Evolutionary conservation across 2,888 invertebrate species (phyloP).

Genomic region (Drosophila macrothrix): DNA sequence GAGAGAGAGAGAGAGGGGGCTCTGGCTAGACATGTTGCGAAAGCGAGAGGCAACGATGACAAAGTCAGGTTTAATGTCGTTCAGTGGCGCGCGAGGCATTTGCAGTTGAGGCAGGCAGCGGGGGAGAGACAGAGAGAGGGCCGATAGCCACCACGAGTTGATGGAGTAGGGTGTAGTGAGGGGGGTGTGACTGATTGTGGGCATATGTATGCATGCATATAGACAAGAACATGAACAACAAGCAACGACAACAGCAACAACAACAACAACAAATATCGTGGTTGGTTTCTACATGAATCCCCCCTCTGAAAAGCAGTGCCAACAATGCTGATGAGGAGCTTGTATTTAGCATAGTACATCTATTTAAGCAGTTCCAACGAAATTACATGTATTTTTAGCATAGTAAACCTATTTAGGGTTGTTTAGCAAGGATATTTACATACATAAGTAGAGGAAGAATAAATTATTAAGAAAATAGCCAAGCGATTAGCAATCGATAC

Average conservation of each 20-base stretch:
- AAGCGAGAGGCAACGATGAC: constrained; percentile 38
- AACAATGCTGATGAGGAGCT: constrained; percentile 8
- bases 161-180: not conserved
- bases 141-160: constrained; percentile 4
- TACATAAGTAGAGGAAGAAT: not conserved
- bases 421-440: not conserved
- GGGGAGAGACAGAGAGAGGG: not conserved
- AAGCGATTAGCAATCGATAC: not conserved
- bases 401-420: not conserved
- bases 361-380: constrained; percentile 8
- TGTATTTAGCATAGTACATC: constrained; percentile 22
- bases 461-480: not conserved
- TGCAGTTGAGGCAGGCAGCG: constrained; percentile 69
- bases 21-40: not conserved
- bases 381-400: not conserved
- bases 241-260: constrained; percentile 1
- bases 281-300: constrained; percentile 17
- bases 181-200: constrained; percentile 23
- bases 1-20: not conserved
- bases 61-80: constrained; percentile 82
- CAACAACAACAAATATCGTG: constrained; percentile 14
- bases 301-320: constrained; percentile 1
- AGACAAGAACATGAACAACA: constrained; percentile 32
- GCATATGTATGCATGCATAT: constrained; percentile 9
- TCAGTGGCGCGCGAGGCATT: constrained; percentile 73